Evolutionary conservation across 2,888 invertebrate genomes (phyloP).

Genomic region (Gortyna flavago): DNA sequence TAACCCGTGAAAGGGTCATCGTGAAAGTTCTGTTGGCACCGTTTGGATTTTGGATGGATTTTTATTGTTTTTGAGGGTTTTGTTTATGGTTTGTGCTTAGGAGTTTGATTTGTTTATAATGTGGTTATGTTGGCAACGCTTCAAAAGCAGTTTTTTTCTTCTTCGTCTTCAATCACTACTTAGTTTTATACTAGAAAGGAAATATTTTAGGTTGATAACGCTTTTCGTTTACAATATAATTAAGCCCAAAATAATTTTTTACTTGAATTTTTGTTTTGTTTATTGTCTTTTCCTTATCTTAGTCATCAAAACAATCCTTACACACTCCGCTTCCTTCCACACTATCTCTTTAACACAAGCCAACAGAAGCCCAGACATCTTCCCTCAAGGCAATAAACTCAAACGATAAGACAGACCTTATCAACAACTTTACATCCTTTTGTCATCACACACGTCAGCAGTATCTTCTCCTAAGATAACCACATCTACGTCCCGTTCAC

Average conservation of each 20-base stretch:
- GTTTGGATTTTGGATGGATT: conserved; percentile 51
- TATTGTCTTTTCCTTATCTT: background rate
- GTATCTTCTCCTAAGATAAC: conserved; percentile 58
- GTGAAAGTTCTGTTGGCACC: conserved; percentile 77
- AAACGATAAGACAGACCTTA: conserved; percentile 47
- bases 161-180: background rate
- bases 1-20: conserved; percentile 84
- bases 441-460: conserved; percentile 52
- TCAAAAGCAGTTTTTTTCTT: background rate
- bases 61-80: conserved; percentile 41
- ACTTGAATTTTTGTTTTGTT: background rate
- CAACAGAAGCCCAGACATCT: conserved; percentile 29
- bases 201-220: background rate
- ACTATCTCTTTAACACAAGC: conserved; percentile 12
- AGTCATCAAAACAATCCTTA: background rate
- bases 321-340: background rate
- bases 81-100: conserved; percentile 22
- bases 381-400: conserved; percentile 28
- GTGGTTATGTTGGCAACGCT: conserved; percentile 3
- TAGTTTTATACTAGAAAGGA: background rate
- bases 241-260: background rate
- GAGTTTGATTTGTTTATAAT: conserved; percentile 21
- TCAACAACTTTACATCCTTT: conserved; percentile 56
- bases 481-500: conserved; percentile 46
- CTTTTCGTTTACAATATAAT: too few species aligned